Conservation (phyloP, 2,888 invertebrate genomes). For the Pristionchus exspectatus region DNA sequence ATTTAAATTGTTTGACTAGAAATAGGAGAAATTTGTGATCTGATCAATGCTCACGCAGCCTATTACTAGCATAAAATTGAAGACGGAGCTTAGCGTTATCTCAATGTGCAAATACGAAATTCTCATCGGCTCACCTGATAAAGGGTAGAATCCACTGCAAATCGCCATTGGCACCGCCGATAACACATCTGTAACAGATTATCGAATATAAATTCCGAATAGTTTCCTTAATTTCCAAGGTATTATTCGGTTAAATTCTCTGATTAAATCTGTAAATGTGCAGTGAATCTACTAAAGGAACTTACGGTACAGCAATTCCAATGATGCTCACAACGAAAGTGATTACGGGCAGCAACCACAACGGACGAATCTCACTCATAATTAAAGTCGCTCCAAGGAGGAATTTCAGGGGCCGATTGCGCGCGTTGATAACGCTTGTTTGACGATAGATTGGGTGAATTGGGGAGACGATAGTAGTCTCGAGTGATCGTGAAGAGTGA, state of each 20-base stretch:
- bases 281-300: not conserved
- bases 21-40: too few species aligned
- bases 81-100: not conserved
- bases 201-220: not conserved
- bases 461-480: not conserved
- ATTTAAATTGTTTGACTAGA: too few species aligned
- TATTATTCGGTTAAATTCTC: too few species aligned
- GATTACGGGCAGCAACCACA: not conserved
- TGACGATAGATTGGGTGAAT: not conserved
- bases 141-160: conserved; percentile 21
- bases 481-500: not conserved
- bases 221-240: too few species aligned
- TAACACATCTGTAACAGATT: not conserved
- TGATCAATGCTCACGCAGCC: too few species aligned
- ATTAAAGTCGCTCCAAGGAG: not conserved
- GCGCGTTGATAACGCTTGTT: not conserved
- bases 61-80: not conserved
- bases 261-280: too few species aligned
- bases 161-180: conserved; percentile 12
- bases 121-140: not conserved
- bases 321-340: not conserved
- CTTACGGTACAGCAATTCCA: not conserved
- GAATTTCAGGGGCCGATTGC: conserved; percentile 1
- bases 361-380: not conserved
- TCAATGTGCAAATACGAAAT: not conserved